A percentile compares a stretch with the other conserved stretches of the same genome.
Conservation (phyloP, 2,797 vertebrate species). For the Echeneis naucrates region DNA sequence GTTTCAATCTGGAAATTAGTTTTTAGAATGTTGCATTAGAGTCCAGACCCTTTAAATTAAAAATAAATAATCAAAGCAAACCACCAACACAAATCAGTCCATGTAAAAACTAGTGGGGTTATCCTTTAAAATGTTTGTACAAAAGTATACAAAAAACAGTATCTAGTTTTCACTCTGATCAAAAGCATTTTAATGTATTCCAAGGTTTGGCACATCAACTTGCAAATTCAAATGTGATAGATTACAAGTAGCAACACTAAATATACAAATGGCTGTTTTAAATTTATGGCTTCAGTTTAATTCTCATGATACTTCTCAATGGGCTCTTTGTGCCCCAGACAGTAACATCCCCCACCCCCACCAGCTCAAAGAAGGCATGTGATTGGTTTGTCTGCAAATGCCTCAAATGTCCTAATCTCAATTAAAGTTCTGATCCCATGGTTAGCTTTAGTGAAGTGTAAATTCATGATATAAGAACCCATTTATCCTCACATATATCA, state of each 20-base stretch:
- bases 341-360: conserved; percentile 23
- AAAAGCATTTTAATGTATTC: not conserved
- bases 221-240: not conserved
- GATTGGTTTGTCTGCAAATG: conserved; percentile 65
- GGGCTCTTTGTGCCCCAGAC: conserved; percentile 58
- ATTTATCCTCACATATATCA: not conserved
- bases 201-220: not conserved
- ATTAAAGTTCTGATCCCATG: conserved; percentile 70
- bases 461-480: conserved; percentile 38
- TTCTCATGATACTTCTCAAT: conserved; percentile 58
- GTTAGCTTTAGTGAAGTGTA: conserved; percentile 62
- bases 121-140: too few relatives aligned
- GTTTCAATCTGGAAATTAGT: not conserved
- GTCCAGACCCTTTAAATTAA: too few relatives aligned
- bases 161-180: not conserved
- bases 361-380: conserved; percentile 64
- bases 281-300: conserved; percentile 50
- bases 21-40: too few relatives aligned
- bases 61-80: too few relatives aligned
- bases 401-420: conserved; percentile 63
- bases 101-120: too few relatives aligned
- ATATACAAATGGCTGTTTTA: conserved; percentile 28
- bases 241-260: too few relatives aligned
- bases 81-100: too few relatives aligned
- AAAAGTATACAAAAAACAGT: not conserved